Base-by-base conservation (phyloP, 2,888 invertebrate genomes). In the Notocelia uddmanniana region DNA sequence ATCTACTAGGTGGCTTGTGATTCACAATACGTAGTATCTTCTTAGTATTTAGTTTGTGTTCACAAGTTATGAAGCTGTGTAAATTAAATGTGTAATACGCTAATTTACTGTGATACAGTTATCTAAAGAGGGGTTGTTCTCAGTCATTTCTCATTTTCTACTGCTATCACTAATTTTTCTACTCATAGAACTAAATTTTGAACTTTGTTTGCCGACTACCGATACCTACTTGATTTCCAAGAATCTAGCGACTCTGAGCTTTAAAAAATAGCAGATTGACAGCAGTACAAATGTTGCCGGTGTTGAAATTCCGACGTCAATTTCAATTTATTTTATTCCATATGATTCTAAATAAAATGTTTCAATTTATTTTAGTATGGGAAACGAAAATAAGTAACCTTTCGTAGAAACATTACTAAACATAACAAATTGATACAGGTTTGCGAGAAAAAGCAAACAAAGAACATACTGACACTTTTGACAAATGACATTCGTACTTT, bases 401-500 rank as follows among this genome's bases (percentile, higher is more conserved):
- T n/a, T 8, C n/a, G 5, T 45, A n/a, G 8, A n/a, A n/a, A n/a
- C 41, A 45, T 45, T n/a, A 45, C 1, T 45, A 13, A 45, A 45
- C 41, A 6, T 45, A n/a, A 15, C 6, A 41, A 15, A 41, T 2
- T 1, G 15, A 26, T 31, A 31, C 8, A 8, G 5, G 8, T 9
- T 31, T 1, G 31, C 31, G 31, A 31, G 5, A 2, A 31, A 31
- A 31, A 34, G 52, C 57, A 37, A 74, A 71, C 45, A 64, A 60
- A 66, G 15, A 60, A 11, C 21, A 19, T 11, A 37, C 48, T 58
- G 45, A 59, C 23, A 52, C n/a, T 10, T 37, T 13, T 37, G 72
- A 64, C 55, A 26, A 26, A 59, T 64, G 66, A 13, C 15, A 63
- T 54, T 31, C 70, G 73, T 74, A 76, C 76, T 58, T 1, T n/a